These are phyloP conservation scores for Noctuana brunneofusca DNA, from an alignment of 2,888 invertebrate species.

Conservation along the genomic window DNA sequence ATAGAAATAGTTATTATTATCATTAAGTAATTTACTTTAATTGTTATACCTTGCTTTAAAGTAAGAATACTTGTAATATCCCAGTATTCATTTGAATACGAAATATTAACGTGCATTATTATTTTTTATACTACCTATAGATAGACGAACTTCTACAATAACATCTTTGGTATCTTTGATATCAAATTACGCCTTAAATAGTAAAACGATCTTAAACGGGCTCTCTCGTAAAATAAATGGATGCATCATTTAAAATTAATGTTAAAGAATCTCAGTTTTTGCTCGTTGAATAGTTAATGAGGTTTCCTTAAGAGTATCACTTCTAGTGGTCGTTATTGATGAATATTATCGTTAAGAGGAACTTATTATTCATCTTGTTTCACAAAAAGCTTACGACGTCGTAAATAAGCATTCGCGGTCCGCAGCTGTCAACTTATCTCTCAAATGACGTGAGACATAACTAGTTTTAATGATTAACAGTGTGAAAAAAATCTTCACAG, in stretches of 20 bases:
- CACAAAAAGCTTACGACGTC: conserved; percentile 32
- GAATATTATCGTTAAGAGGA: conserved; percentile 24
- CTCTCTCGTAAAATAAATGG: background rate
- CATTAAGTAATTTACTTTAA: too few species aligned
- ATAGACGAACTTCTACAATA: too few species aligned
- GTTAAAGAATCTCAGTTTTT: conserved; percentile 1
- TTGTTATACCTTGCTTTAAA: too few species aligned
- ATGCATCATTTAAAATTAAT: background rate
- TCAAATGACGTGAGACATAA: conserved; percentile 49
- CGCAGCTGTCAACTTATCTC: conserved; percentile 65
- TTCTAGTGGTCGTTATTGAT: conserved; percentile 35
- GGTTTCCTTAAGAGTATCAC: conserved; percentile 30
- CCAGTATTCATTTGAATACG: too few species aligned
- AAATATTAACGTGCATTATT: too few species aligned
- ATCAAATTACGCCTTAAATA: background rate
- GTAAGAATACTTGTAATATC: too few species aligned
- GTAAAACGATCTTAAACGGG: background rate
- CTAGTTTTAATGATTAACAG: conserved; percentile 65
- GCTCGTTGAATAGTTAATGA: conserved; percentile 4
- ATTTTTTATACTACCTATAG: too few species aligned
- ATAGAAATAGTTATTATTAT: too few species aligned
- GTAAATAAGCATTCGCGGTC: conserved; percentile 58
- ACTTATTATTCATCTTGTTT: conserved; percentile 23
- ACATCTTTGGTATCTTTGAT: background rate
- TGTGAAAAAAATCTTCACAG: conserved; percentile 49